phyloP scores from a whole-genome alignment of 2,797 vertebrate species.

The Diplodus puntazzo region DNA sequence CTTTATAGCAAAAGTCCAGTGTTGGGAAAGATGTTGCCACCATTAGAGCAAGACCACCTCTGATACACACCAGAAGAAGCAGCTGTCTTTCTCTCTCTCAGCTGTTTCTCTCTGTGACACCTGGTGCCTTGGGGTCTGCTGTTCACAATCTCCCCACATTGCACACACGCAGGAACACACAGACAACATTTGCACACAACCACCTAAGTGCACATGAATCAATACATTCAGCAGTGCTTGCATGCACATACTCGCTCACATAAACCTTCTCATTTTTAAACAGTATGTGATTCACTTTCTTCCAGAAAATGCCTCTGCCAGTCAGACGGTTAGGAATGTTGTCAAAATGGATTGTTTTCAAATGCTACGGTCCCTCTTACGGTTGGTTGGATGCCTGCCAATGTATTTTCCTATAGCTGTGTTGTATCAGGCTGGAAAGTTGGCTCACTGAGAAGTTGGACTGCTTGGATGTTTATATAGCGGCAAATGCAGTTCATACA shows the following conservation, averaged over 20 bases:
- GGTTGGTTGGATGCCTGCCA: conserved; percentile 68
- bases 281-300: conserved; percentile 21
- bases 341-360: conserved; percentile 75
- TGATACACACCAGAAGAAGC: conserved; percentile 65
- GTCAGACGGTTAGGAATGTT: conserved; percentile 70
- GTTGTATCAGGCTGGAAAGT: conserved; percentile 77
- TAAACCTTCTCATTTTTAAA: conserved; percentile 2
- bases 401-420: conserved; percentile 77
- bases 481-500: conserved; percentile 77
- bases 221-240: conserved; percentile 26
- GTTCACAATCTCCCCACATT: conserved; percentile 36
- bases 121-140: conserved; percentile 78
- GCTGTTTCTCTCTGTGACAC: conserved; percentile 79
- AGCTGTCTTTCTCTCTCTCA: conserved; percentile 76
- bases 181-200: conserved; percentile 14
- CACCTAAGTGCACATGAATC: conserved; percentile 21
- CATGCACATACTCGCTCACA: not conserved
- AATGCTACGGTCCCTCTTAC: conserved; percentile 59
- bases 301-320: conserved; percentile 48
- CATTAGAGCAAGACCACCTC: conserved; percentile 54
- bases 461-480: conserved; percentile 78
- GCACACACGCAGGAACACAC: conserved; percentile 42
- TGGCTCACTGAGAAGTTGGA: conserved; percentile 69
- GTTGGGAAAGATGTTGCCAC: conserved; percentile 35
- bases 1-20: conserved; percentile 14